Base-by-base conservation (phyloP, 92 coral and sea anemone species). In the Meandrina meandrites region DNA sequence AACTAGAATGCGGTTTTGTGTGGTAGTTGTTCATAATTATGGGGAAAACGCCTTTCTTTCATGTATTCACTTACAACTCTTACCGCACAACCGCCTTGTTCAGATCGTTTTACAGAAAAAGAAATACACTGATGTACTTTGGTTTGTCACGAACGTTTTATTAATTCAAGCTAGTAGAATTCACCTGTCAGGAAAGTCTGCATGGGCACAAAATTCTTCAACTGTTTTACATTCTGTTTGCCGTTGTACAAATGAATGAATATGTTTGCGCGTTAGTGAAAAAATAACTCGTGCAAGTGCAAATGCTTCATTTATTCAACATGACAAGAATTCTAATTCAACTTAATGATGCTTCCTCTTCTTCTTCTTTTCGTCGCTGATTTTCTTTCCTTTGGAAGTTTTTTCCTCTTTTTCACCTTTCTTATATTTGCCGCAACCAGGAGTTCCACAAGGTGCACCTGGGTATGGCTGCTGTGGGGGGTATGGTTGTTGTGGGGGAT, bases 281-380 rank as follows among this genome's bases (percentile, higher is more conserved):
- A 71, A 8, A 35, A n/a, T n/a, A n/a, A n/a, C n/a, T n/a, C 15
- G 21, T 35, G 21, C 15, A 19, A 9, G 27, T 36, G 4, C 10
- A 73, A 35, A 73, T 27, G 0, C 48, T 7, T 18, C 8, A 60
- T 24, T 27, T 6, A 60, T 27, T 13, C 51, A 21, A 73, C 0
- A 31, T 24, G 11, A 24, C 31, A 27, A 27, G 21, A n/a, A 47
- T 6, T 45, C 22, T 11, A n/a, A 76, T 47, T 40, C 80, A 76
- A 47, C 21, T 81, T 81, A 81, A 24, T 60, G 54, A 13, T 81
- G 74, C 54, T 72, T 34, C 42, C n/a, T n/a, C n/a, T 74, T 73
- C 6, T 51, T 9, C 69, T 73, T 70, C 69, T 71, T 84, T 58
- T 73, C 80, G 80, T 84, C 87, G 72, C 87, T 84, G 71, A 74